A percentile compares a stretch with the other conserved stretches of the same genome.
Evolutionary conservation across 2,113 vertebrate species (phyloP).

Genomic region (Ploceus nigricollis): DNA sequence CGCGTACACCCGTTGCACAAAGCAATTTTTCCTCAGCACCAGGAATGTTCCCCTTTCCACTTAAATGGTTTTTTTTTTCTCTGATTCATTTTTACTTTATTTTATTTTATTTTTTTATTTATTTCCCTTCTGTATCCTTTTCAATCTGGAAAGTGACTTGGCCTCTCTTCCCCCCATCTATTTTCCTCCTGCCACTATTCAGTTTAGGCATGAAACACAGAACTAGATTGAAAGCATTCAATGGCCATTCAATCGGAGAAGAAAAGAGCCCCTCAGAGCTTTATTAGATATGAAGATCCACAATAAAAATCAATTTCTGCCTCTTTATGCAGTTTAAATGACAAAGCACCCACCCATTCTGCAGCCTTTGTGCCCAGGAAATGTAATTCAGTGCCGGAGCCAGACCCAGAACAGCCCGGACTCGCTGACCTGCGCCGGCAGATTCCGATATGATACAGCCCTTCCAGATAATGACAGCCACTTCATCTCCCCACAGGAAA

Average conservation of each 20-base stretch:
- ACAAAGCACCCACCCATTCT: slow-evolving; percentile 99
- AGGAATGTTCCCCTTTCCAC: slow-evolving; percentile 75
- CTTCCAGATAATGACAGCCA: slow-evolving; percentile 98
- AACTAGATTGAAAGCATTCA: slow-evolving; percentile 99
- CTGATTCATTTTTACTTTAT: slow-evolving; percentile 80
- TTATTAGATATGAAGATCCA: slow-evolving; percentile 99
- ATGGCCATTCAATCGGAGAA: slow-evolving; percentile 97
- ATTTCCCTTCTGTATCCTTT: slow-evolving; percentile 91
- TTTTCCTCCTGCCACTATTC: slow-evolving; percentile 85
- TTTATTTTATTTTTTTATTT: slow-evolving; percentile 87
- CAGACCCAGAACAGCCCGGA: slow-evolving; percentile 88
- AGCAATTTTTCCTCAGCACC: slow-evolving; percentile 61
- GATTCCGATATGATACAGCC: slow-evolving; percentile 99
- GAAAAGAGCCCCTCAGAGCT: slow-evolving; percentile 99
- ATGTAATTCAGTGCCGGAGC: slow-evolving; percentile 97
- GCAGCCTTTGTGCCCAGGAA: slow-evolving; percentile 92
- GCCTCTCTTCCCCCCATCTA: slow-evolving; percentile 86
- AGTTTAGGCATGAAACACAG: slow-evolving; percentile 99
- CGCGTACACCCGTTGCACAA: background rate
- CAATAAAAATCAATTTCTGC: slow-evolving; percentile 99
- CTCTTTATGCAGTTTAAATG: slow-evolving; percentile 99
- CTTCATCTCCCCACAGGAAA: slow-evolving; percentile 90
- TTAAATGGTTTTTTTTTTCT: slow-evolving; percentile 63
- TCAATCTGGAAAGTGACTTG: slow-evolving; percentile 86
- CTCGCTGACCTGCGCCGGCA: slow-evolving; percentile 93